These are phyloP conservation scores for Crocidura indochinensis DNA, from an alignment of 2,797 vertebrate genomes.

Conservation along the genomic window DNA sequence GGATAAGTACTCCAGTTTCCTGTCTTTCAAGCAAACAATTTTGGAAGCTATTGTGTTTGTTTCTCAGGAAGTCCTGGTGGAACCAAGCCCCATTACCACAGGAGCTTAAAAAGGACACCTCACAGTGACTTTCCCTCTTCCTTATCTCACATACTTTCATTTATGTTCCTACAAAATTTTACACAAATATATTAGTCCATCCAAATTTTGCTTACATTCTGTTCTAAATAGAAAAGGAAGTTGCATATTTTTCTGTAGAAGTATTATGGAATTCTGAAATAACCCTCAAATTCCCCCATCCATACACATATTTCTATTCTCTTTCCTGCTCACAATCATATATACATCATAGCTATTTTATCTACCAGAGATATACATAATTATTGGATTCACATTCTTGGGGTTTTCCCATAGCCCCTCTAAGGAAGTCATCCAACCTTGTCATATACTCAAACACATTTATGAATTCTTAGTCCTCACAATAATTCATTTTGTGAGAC, in stretches of 20 bases:
- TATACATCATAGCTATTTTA: background rate
- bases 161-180: background rate
- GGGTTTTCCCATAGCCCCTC: background rate
- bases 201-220: background rate
- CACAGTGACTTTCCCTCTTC: background rate
- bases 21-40: slow-evolving; percentile 52
- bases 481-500: background rate
- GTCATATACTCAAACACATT: background rate
- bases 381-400: background rate
- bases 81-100: slow-evolving; percentile 31
- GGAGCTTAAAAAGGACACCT: background rate
- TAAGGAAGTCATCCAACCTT: background rate
- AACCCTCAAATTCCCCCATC: background rate
- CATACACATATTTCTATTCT: background rate
- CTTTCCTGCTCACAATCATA: background rate
- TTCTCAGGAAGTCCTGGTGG: slow-evolving; percentile 56
- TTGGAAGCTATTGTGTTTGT: slow-evolving; percentile 62
- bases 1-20: slow-evolving; percentile 58
- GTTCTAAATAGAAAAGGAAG: slow-evolving; percentile 10
- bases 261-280: background rate
- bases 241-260: background rate
- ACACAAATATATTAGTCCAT: background rate
- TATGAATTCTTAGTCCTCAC: background rate
- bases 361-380: background rate
- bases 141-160: background rate